These are phyloP conservation scores for Laothoe populi DNA, from an alignment of 2,888 invertebrate species.

Conservation along the genomic window DNA sequence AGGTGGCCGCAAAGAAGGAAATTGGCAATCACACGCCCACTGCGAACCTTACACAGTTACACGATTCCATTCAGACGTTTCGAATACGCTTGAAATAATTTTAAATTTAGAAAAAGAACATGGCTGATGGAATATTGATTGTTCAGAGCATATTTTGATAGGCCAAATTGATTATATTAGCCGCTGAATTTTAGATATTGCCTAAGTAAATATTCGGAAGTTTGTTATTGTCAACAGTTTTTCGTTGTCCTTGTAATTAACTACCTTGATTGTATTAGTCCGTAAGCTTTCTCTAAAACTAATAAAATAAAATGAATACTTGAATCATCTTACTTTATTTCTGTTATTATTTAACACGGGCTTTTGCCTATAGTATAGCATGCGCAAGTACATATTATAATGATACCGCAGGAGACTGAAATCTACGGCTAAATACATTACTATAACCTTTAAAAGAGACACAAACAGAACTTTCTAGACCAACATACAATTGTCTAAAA, in stretches of 20 bases:
- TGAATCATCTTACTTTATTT: too few relatives aligned
- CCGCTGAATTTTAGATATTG: too few relatives aligned
- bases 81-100: conserved; percentile 17
- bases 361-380: too few relatives aligned
- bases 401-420: neutral
- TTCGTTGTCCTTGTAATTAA: too few relatives aligned
- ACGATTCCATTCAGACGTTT: conserved; percentile 10
- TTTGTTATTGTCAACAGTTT: too few relatives aligned
- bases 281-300: too few relatives aligned
- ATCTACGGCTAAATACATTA: too few relatives aligned
- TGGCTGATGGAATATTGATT: neutral
- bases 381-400: too few relatives aligned
- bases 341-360: too few relatives aligned
- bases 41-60: conserved; percentile 34
- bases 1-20: conserved; percentile 41
- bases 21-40: conserved; percentile 51
- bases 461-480: neutral
- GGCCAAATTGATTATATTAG: neutral
- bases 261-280: too few relatives aligned
- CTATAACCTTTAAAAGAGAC: neutral
- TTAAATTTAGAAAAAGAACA: neutral
- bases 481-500: neutral
- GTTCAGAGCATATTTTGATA: neutral
- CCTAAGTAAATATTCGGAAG: too few relatives aligned
- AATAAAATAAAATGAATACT: too few relatives aligned